Conservation (phyloP, 2,797 vertebrate genomes). For the Gallirallus australis region DNA sequence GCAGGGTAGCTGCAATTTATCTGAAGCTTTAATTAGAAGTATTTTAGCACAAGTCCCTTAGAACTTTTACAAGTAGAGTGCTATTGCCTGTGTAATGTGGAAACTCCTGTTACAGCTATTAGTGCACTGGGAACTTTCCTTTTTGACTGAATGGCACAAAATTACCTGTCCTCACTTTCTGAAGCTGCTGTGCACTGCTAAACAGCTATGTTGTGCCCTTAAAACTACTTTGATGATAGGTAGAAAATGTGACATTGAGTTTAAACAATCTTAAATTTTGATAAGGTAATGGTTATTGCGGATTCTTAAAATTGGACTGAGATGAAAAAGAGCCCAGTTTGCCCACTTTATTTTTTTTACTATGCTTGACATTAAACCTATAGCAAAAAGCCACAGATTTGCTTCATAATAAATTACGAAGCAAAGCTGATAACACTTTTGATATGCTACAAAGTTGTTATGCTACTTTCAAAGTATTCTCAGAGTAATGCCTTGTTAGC, state of each 20-base stretch:
- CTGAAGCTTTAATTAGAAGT: not conserved
- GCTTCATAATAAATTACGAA: not conserved
- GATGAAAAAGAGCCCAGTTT: not conserved
- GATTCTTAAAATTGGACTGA: not conserved
- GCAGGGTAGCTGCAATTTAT: not conserved
- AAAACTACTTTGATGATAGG: not conserved
- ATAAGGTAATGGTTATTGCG: not conserved
- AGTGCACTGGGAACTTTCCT: not conserved
- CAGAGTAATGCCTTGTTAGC: not conserved
- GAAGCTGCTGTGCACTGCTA: not conserved
- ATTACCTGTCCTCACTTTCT: not conserved
- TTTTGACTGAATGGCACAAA: not conserved
- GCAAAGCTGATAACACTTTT: not conserved
- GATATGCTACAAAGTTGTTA: not conserved
- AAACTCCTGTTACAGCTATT: not conserved
- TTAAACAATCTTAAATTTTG: slow-evolving; percentile 7
- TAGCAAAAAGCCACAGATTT: not conserved
- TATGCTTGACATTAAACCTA: not conserved
- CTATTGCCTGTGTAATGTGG: not conserved
- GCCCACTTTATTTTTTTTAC: not conserved
- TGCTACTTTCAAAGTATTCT: not conserved
- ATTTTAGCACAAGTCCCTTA: not conserved
- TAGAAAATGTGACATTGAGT: not conserved
- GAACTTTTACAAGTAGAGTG: not conserved
- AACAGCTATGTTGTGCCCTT: not conserved